Percentiles rank a stretch among this genome's conserved stretches.
Evolutionary conservation across 2,113 vertebrate species (phyloP).

Genomic region (Ageneiosus marmoratus): DNA sequence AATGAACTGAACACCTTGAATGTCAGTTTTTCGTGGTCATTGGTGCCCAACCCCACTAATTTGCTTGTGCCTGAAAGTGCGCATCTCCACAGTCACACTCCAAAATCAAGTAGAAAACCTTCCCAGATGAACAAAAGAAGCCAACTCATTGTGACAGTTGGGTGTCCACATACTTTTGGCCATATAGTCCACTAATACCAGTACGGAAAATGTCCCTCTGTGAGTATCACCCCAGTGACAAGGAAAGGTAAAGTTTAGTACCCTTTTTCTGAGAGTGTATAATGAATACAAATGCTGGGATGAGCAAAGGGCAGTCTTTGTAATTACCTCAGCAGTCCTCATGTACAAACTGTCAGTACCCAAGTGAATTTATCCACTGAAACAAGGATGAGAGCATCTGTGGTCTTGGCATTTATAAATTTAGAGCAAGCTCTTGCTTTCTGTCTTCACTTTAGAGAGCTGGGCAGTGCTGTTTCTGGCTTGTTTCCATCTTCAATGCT

Average conservation of each 20-base stretch:
- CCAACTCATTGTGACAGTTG: neutral
- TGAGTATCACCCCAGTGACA: neutral
- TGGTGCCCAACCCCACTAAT: neutral
- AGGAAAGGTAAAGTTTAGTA: neutral
- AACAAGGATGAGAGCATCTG: neutral
- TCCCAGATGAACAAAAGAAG: neutral
- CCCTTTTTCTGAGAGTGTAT: neutral
- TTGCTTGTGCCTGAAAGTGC: neutral
- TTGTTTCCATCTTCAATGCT: neutral
- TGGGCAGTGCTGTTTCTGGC: constrained; percentile 1
- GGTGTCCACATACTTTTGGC: neutral
- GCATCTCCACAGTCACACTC: neutral
- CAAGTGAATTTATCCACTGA: neutral
- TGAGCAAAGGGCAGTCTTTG: neutral
- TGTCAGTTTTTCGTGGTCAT: neutral
- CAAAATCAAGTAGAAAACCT: neutral
- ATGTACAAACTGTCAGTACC: neutral
- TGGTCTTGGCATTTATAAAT: neutral
- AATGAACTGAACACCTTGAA: neutral
- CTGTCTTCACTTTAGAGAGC: neutral
- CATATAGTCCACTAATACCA: neutral
- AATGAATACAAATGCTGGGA: neutral
- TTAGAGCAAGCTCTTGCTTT: neutral
- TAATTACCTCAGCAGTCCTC: neutral
- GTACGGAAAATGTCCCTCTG: neutral